A percentile compares a stretch with the other conserved stretches of the same genome.
Conservation (phyloP, 2,113 vertebrate species). For the Caretta caretta region DNA sequence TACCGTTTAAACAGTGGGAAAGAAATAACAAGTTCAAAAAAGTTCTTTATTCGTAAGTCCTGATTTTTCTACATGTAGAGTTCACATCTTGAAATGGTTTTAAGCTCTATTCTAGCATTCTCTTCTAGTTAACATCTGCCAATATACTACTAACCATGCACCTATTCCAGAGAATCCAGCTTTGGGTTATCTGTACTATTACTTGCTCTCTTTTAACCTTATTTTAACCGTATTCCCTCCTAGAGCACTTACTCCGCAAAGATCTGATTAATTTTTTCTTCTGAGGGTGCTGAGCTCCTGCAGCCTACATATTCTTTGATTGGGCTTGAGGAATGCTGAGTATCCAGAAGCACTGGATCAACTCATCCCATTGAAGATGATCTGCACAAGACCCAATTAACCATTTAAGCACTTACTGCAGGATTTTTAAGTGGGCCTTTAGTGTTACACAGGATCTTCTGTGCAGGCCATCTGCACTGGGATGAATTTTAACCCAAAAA, state of each 20-base stretch:
- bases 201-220: not conserved
- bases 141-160: not conserved
- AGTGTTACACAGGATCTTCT: not conserved
- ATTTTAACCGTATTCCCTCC: not conserved
- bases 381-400: not conserved
- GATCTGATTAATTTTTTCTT: not conserved
- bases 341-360: not conserved
- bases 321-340: not conserved
- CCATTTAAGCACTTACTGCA: not conserved
- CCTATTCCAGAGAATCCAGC: not conserved
- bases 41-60: not conserved
- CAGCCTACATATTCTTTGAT: not conserved
- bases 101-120: not conserved
- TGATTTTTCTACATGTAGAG: not conserved
- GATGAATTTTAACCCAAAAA: not conserved
- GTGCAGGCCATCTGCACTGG: not conserved
- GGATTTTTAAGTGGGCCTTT: not conserved
- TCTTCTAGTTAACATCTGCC: not conserved
- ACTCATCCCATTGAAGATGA: not conserved
- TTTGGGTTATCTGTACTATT: not conserved
- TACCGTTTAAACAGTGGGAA: not conserved
- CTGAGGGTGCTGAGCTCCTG: not conserved
- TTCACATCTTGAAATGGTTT: not conserved
- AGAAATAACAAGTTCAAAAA: not conserved
- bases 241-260: not conserved